A percentile compares a stretch with the other conserved stretches of the same genome.
Conservation (phyloP, 2,888 invertebrate species). For the Lepidochitona cinerea region DNA sequence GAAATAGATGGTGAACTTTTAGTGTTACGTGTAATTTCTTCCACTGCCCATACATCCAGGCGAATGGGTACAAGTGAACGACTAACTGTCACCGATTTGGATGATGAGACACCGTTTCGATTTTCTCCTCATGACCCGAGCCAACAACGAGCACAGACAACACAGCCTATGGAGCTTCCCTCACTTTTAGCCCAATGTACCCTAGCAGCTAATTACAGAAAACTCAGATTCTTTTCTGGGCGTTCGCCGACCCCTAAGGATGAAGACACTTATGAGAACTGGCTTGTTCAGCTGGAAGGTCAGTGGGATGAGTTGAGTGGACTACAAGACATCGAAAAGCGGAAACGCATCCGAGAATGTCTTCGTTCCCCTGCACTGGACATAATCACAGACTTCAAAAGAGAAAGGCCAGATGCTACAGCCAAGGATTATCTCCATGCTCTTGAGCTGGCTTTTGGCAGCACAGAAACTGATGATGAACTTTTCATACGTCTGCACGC, state of each 20-base stretch:
- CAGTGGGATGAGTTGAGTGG: not conserved
- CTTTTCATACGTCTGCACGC: not conserved
- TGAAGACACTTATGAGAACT: not conserved
- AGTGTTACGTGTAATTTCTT: too few relatives aligned
- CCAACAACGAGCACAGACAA: too few relatives aligned
- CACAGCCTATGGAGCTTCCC: not conserved
- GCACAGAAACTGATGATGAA: not conserved
- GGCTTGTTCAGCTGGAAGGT: not conserved
- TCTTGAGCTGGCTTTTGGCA: not conserved
- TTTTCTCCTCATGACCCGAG: too few relatives aligned
- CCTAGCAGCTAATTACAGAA: not conserved
- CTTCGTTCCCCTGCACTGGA: not conserved
- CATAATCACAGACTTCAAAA: not conserved
- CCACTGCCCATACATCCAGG: too few relatives aligned
- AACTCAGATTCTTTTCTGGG: not conserved
- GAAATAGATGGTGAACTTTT: too few relatives aligned
- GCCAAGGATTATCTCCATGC: not conserved
- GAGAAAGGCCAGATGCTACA: not conserved
- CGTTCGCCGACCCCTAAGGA: not conserved
- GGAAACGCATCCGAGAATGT: not conserved
- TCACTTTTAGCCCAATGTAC: not conserved
- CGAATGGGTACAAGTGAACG: too few relatives aligned
- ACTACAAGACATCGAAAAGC: not conserved
- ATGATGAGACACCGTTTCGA: too few relatives aligned
- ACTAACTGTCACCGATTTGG: too few relatives aligned